Base-by-base conservation (phyloP, 2,113 vertebrate genomes). In the Anser cygnoides region DNA sequence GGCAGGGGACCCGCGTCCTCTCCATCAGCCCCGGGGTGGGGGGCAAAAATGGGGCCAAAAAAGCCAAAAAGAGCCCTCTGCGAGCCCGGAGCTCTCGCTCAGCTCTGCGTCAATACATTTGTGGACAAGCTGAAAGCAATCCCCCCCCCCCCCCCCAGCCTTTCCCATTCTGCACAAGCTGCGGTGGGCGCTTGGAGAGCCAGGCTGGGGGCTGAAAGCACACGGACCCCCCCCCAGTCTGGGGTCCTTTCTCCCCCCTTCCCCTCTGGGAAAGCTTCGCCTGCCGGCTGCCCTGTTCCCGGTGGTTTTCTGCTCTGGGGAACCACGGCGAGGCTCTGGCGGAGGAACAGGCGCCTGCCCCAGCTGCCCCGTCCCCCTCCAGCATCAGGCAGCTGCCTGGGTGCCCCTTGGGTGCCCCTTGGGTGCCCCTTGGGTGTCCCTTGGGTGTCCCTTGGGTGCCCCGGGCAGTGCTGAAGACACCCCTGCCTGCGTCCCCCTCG, bases 111-210 rank as follows among this genome's bases (percentile, higher is more conserved):
- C 96, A 94, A 84, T 88, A 94, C 92, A 63, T 95, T 87, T 94
- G 96, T 92, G 78, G 70, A 59, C 62, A 55, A 84, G 81, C 62
- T 84, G 29, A 91, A 92, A 89, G 94, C 96, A 96, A 87, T 35
- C 95, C 78, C 71, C 59, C 75, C 37, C 59, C 75, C 37, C 77
- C 78, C 71, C 54, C 75, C 37, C 21, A 77, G 71, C 77, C 96
- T 95, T 61, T 39, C 35, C 84, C 61, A 71, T 75, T 74, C 3
- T 23, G 61, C 65, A 31, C 65, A 83, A 84, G 84, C 87, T 81
- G 89, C 85, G 93, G 91, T 3, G 29, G 43, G 86, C 75, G 18
- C 57, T 41, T 41, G n/a, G 62, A 94, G 23, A 46, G 71, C 52
- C 5, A 9, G 55, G 84, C 77, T 33, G 8, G 13, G 76, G 85